Evolutionary conservation across 1,140 invertebrate genomes (phyloP), one percentile per base, ranked within the genome.

Genomic region (Ptiloglossa arizonensis): DNA sequence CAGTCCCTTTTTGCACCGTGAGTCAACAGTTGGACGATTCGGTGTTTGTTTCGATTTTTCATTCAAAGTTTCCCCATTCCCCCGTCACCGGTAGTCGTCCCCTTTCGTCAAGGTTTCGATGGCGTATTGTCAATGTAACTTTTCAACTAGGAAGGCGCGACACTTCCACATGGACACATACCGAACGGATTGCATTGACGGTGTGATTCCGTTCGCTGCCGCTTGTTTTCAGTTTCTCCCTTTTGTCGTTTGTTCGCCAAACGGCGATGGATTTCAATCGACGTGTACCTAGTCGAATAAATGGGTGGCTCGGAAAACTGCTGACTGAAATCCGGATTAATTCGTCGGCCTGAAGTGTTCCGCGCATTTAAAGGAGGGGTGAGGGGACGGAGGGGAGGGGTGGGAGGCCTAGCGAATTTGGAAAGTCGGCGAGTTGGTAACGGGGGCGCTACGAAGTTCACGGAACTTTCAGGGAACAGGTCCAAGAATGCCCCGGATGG

Each of bases 401-500:
- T n/a, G n/a, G n/a, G n/a, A n/a, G n/a, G n/a, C n/a, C n/a, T n/a
- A n/a, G n/a, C n/a, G n/a, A n/a, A n/a, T n/a, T n/a, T n/a, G n/a
- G n/a, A n/a, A n/a, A n/a, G n/a, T n/a, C n/a, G n/a, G n/a, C n/a
- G n/a, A n/a, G n/a, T n/a, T n/a, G n/a, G n/a, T n/a, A n/a, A n/a
- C n/a, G n/a, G n/a, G n/a, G n/a, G n/a, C n/a, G 19, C 38, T 3
- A 5, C 19, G 9, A 17, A 72, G 35, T 52, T 63, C n/a, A n/a
- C 22, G 13, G 59, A 54, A 73, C 32, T 52, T 63, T 2, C 17
- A 41, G 1, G 59, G 50, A 64, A 52, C 32, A 59, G 13, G n/a
- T 70, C 48, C 56, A 64, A 48, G 22, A 32, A 63, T 27, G 57
- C 22, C 44, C 70, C 2, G 41, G 41, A 72, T 60, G 35, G 41